Percentiles rank a stretch among this genome's conserved stretches.
These are phyloP conservation scores for Fragum sueziense DNA, from an alignment of 2,888 invertebrate species.

Conservation along the genomic window DNA sequence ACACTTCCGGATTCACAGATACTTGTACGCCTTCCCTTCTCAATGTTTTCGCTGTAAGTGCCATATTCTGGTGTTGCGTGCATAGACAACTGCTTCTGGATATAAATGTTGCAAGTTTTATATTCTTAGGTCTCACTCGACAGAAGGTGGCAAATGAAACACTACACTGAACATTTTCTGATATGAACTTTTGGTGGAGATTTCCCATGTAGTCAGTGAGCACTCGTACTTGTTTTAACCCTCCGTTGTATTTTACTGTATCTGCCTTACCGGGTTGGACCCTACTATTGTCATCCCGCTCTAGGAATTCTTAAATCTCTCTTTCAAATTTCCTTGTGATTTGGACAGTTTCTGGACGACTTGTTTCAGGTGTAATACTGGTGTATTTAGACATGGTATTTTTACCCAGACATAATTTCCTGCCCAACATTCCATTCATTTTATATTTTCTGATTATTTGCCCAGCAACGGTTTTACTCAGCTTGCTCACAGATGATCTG, in stretches of 20 bases:
- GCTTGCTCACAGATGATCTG: not conserved
- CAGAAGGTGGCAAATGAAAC: slow-evolving; percentile 39
- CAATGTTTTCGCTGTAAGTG: slow-evolving; percentile 24
- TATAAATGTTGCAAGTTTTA: slow-evolving; percentile 17
- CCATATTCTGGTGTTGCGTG: slow-evolving; percentile 40
- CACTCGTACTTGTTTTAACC: slow-evolving; percentile 26
- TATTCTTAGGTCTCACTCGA: slow-evolving; percentile 27
- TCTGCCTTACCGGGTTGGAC: slow-evolving; percentile 37
- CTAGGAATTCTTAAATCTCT: slow-evolving; percentile 22
- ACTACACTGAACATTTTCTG: slow-evolving; percentile 34
- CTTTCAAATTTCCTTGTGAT: slow-evolving; percentile 22
- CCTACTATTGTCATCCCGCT: slow-evolving; percentile 42
- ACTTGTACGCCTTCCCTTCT: slow-evolving; percentile 19
- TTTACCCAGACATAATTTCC: not conserved
- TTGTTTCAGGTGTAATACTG: not conserved
- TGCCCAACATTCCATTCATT: not conserved
- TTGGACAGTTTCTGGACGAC: not conserved
- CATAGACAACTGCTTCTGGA: slow-evolving; percentile 28
- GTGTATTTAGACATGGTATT: not conserved
- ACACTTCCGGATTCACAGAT: slow-evolving; percentile 27
- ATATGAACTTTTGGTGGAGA: slow-evolving; percentile 35
- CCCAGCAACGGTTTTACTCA: not conserved
- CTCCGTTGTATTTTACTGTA: slow-evolving; percentile 13
- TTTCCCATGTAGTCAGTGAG: slow-evolving; percentile 45
- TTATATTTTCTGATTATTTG: not conserved